Base-by-base conservation (phyloP, 2,888 invertebrate genomes). In the Yponomeuta sedellus region DNA sequence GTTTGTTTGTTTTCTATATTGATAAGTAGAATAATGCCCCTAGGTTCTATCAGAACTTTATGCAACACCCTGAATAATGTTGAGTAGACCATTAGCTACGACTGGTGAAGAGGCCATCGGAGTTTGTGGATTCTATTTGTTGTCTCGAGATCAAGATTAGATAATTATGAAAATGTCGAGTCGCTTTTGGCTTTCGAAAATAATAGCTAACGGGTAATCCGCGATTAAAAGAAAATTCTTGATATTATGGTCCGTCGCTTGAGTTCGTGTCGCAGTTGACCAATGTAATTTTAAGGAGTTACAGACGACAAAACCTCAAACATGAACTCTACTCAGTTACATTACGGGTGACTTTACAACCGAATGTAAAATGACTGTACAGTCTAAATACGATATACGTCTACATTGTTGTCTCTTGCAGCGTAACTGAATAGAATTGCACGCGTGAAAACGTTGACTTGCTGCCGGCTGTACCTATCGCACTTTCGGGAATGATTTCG, bases 111-210 rank as follows among this genome's bases (percentile, higher is more conserved):
- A 8, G 12, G 44, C 16, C 3, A n/a, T n/a, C n/a, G n/a, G n/a
- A 52, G 12, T 16, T 16, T 8, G 12, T 16, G 44, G 44, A 1
- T 52, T 16, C 44, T 12, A 52, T 12, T 52, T 16, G 44, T 52
- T 52, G 10, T 58, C 58, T 22, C 58, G 3, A 61, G 44, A 63
- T 63, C 22, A 44, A 44, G 20, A 19, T 1, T 22, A 82, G 77
- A 81, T 82, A 83, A 85, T 86, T 86, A 85, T 85, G 81, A 81
- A 79, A 85, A 85, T 86, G 85, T 77, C 71, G 82, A 83, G 80
- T 80, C 80, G 75, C 80, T 80, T 75, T 75, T 75, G 78, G 76
- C 76, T 80, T 77, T 77, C 76, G 75, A 72, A 83, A 80, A 85
- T 82, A 83, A 85, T 84, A 83, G 76, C 79, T 80, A 78, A 78